Evolutionary conservation across 2,888 invertebrate species (phyloP), one percentile per base, ranked within the genome.

Genomic region (Neocrepidodera transversa): DNA sequence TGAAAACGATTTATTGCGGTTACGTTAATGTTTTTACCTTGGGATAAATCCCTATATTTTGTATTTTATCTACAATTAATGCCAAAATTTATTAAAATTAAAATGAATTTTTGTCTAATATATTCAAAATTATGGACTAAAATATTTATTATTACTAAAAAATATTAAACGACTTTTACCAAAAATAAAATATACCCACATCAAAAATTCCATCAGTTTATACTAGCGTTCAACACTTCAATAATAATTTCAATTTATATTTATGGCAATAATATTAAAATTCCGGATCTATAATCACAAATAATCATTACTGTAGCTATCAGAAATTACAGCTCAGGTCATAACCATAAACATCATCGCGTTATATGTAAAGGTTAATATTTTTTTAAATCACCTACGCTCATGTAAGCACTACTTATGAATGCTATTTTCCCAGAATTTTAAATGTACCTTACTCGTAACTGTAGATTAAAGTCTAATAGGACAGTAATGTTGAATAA

Each of bases 401-500:
- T 23, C 23, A 47, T 17, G 36, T 54, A 13, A 13, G 54, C 36
- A 54, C 45, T 26, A 35, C 36, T 54, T 54, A 54, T 45, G 36
- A 47, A 54, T 35, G 47, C 47, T 23, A 43, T 47, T 53, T 61
- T 61, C 56, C 50, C 53, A 61, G 57, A 61, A 61, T 53, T 60
- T 57, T 32, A 62, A 58, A 58, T 52, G 62, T 26, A 43, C 40
- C 45, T 47, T 40, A 56, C 51, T 62, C 48, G 51, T 58, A 51
- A 58, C 62, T 51, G 55, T 58, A 58, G 36, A 52, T 62, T 62
- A 57, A 43, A 32, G 49, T 45, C 50, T 58, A 58, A 58, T 58
- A 53, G 52, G 52, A 53, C 58, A 53, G 30, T 58, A 38, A 58
- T 53, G 48, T 58, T 48, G 32, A 52, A 35, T 58, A 43, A 53